Percentiles rank a stretch among this genome's conserved stretches.
phyloP scores from a whole-genome alignment of 2,888 invertebrate genomes.

The Clanis bilineata region DNA sequence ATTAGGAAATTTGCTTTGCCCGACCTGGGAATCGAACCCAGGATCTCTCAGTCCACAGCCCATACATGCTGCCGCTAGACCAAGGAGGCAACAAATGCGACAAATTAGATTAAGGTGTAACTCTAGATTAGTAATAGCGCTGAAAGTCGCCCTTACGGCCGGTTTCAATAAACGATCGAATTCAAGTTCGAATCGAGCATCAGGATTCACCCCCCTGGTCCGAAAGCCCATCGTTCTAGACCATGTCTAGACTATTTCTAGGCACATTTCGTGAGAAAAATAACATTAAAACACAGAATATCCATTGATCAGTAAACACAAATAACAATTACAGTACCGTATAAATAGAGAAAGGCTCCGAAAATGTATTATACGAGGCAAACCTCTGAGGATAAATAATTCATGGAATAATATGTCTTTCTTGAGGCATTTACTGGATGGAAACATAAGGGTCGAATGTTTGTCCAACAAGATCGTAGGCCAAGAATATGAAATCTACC shows the following conservation, averaged over 20 bases:
- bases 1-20: too few species aligned
- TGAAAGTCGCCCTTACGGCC: too few species aligned
- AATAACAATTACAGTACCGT: neutral
- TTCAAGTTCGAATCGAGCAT: too few species aligned
- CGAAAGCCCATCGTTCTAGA: too few species aligned
- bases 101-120: too few species aligned
- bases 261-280: neutral
- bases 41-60: too few species aligned
- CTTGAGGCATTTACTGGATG: slow-evolving; percentile 1
- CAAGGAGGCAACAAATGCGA: too few species aligned
- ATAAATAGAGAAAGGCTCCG: neutral
- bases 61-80: too few species aligned
- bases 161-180: too few species aligned
- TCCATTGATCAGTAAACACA: slow-evolving; percentile 9
- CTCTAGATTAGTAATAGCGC: too few species aligned
- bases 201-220: too few species aligned
- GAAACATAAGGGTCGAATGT: neutral
- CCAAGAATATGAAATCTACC: neutral
- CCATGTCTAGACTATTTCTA: neutral
- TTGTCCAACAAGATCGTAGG: neutral
- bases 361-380: slow-evolving; percentile 6
- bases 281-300: neutral
- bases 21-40: too few species aligned
- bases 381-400: slow-evolving; percentile 24
- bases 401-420: slow-evolving; percentile 19